Percentiles rank a stretch among this genome's conserved stretches.
Evolutionary conservation across 2,888 invertebrate genomes (phyloP).

Genomic region (Arenicola marina): DNA sequence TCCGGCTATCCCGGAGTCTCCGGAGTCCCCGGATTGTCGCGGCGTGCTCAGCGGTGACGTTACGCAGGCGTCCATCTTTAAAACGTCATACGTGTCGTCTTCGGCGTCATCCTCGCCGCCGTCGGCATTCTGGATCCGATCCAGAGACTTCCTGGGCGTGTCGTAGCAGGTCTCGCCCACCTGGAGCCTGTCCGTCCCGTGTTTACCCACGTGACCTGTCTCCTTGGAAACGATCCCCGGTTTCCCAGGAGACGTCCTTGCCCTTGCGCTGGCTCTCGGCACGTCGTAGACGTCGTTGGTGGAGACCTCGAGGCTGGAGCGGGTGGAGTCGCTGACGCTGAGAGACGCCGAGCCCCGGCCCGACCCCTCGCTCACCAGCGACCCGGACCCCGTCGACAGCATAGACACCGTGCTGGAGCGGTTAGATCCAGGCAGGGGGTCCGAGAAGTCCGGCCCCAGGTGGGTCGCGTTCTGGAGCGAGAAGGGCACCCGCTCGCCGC

Average conservation of each 20-base stretch:
- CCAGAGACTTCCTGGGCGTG: not conserved
- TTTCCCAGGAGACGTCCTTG: not conserved
- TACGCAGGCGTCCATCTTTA: too few species aligned
- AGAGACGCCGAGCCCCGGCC: slow-evolving; percentile 68
- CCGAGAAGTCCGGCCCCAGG: too few species aligned
- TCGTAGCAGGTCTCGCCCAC: not conserved
- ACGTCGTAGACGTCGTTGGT: slow-evolving; percentile 52
- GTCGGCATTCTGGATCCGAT: not conserved
- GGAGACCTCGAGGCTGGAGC: slow-evolving; percentile 62
- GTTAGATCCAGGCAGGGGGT: slow-evolving; percentile 45
- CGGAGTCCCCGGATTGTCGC: not conserved
- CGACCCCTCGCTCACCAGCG: slow-evolving; percentile 50
- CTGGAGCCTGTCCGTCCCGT: not conserved
- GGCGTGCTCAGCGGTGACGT: not conserved
- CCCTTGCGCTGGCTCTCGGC: slow-evolving; percentile 34
- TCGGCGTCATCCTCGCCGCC: not conserved
- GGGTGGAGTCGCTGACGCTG: slow-evolving; percentile 67
- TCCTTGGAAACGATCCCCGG: too few species aligned
- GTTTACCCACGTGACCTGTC: not conserved
- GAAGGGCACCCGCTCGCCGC: too few species aligned
- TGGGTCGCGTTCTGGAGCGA: too few species aligned
- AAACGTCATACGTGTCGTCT: too few species aligned
- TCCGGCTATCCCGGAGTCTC: slow-evolving; percentile 13
- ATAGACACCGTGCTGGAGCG: slow-evolving; percentile 59
- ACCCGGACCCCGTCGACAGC: slow-evolving; percentile 55